Base-by-base conservation (phyloP, 2,797 vertebrate genomes). In the Saxicola maurus region DNA sequence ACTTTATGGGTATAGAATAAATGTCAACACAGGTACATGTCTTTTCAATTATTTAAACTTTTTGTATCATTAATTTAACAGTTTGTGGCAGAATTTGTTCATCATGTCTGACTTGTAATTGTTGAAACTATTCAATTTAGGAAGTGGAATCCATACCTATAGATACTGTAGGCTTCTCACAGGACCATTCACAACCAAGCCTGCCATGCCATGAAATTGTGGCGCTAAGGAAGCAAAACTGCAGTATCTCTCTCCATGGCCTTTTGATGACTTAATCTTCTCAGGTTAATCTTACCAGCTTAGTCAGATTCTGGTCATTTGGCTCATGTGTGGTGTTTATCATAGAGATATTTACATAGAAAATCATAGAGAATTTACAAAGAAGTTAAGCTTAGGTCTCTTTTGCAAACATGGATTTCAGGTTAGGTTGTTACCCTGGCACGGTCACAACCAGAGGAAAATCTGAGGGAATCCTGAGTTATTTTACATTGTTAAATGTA, bases 31-130 rank as follows among this genome's bases (percentile, higher is more conserved):
- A 89, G 77, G n/a, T 86, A 75, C 33, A 71, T 78, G 30, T 79
- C 48, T 93, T 73, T 86, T 62, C 45, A 80, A n/a, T 85, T 91
- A 81, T 62, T 91, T 94, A 82, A 89, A 55, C 46, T 67, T 94
- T 78, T 65, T 37, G 42, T 88, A 51, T 49, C 37, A 69, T 90
- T 96, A 89, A 79, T 94, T 95, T 91, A 81, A 24, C 67, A 87
- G 55, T 82, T 84, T 90, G 30, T 92, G 82, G 77, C 80, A 90
- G 92, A 93, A 93, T 75, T 90, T 95, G 35, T 91, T 96, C 66
- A 80, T 95, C 35, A 28, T 85, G 60, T 93, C 87, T 93, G 79
- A 89, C 42, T 77, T 91, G 51, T 76, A 91, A 79, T 82, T 95
- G 80, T 64, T 95, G 75, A 82, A 90, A 78, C 90, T 92, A 62